Conservation (phyloP, 2,888 invertebrate genomes). For the Volucella inanis region DNA sequence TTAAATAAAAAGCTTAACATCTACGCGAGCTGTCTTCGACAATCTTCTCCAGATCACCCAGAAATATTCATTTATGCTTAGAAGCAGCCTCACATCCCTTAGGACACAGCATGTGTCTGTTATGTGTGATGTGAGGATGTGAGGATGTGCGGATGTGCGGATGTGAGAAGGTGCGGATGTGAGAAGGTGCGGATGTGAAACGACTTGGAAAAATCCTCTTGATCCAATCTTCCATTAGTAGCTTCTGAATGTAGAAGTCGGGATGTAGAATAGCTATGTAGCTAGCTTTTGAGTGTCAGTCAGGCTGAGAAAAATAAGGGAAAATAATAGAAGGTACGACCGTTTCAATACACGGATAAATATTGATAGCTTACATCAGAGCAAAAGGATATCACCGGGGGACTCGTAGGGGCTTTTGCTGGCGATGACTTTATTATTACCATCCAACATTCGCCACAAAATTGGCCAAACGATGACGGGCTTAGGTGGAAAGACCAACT, state of each 20-base stretch:
- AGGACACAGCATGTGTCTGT: too few relatives aligned
- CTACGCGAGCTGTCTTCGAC: constrained; percentile 29
- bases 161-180: constrained; percentile 44
- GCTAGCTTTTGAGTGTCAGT: constrained; percentile 50
- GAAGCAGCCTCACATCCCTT: constrained; percentile 7
- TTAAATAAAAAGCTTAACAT: constrained; percentile 59
- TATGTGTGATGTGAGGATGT: constrained; percentile 3
- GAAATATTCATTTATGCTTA: constrained; percentile 49
- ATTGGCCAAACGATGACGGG: constrained; percentile 64
- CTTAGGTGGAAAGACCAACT: constrained; percentile 51
- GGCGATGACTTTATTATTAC: constrained; percentile 74
- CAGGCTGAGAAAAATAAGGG: neutral
- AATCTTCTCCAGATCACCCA: neutral
- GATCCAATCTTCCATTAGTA: constrained; percentile 71
- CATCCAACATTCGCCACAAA: constrained; percentile 73
- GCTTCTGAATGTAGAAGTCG: neutral
- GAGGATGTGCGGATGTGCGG: constrained; percentile 21
- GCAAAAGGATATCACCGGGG: constrained; percentile 67
- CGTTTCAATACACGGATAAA: constrained; percentile 73
- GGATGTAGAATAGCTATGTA: constrained; percentile 35
- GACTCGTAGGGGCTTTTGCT: constrained; percentile 7
- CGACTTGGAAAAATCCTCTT: constrained; percentile 72
- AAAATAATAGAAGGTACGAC: constrained; percentile 61
- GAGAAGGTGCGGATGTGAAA: constrained; percentile 61
- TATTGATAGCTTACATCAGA: constrained; percentile 74